These are phyloP conservation scores for Agapostemon virescens DNA, from an alignment of 2,888 invertebrate species.

Conservation along the genomic window DNA sequence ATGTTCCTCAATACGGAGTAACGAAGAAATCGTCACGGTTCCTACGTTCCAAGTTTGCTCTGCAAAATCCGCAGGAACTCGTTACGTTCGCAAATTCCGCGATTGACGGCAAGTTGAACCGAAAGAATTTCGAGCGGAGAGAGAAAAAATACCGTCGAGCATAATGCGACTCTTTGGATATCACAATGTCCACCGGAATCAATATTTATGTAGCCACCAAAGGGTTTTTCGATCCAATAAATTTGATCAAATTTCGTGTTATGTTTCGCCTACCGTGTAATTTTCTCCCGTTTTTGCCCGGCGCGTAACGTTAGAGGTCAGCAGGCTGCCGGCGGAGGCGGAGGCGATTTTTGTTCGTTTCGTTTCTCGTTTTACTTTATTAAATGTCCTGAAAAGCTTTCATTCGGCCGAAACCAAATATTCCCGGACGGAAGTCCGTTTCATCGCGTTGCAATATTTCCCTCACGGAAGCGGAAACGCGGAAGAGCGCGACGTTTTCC, in stretches of 20 bases:
- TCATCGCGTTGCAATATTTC: constrained; percentile 30
- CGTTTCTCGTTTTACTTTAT: constrained; percentile 17
- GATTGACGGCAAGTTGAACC: background rate
- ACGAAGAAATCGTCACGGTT: background rate
- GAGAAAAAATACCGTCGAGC: background rate
- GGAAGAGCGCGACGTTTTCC: constrained; percentile 5
- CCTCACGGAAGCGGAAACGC: constrained; percentile 33
- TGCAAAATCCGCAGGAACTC: background rate
- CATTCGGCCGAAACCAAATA: constrained; percentile 24
- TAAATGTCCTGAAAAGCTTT: constrained; percentile 10
- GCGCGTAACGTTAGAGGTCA: background rate
- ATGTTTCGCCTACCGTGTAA: background rate
- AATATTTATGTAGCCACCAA: background rate
- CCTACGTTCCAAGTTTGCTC: background rate
- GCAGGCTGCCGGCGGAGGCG: background rate
- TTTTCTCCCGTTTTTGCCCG: background rate
- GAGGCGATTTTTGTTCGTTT: background rate
- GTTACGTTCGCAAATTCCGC: background rate
- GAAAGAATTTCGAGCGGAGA: background rate
- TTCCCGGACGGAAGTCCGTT: constrained; percentile 23
- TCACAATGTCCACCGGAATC: background rate
- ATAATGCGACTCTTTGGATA: background rate
- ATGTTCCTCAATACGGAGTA: background rate
- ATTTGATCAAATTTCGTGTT: background rate
- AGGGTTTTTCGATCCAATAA: background rate